phyloP scores from a whole-genome alignment of 2,888 invertebrate genomes.

The Catocala nupta region DNA sequence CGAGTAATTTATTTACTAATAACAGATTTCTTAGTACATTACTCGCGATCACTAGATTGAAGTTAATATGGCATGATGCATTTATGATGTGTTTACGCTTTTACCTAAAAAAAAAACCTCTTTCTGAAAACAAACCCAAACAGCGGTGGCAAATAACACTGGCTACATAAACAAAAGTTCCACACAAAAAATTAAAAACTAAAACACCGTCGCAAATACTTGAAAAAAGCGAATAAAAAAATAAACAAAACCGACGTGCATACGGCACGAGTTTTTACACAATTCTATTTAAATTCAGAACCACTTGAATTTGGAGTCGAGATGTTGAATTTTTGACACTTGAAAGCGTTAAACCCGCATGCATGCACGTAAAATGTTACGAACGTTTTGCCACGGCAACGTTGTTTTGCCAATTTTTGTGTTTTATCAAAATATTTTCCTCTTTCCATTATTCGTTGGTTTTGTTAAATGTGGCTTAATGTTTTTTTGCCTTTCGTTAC shows the following conservation, averaged over 20 bases:
- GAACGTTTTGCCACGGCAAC: conserved; percentile 28
- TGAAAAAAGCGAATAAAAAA: conserved; percentile 8
- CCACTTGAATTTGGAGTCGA: conserved; percentile 41
- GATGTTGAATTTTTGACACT: conserved; percentile 49
- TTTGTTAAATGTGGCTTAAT: conserved; percentile 17
- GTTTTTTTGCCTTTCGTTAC: neutral
- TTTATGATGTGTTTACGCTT: no score
- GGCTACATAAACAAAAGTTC: conserved; percentile 9
- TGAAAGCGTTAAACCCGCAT: conserved; percentile 32
- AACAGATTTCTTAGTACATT: no score
- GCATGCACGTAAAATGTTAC: conserved; percentile 27
- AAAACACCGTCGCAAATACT: neutral
- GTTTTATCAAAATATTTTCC: conserved; percentile 36
- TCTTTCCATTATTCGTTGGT: conserved; percentile 16
- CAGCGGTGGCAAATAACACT: conserved; percentile 12
- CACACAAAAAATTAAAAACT: conserved; percentile 13
- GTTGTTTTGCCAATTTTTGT: conserved; percentile 28
- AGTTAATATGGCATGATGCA: no score
- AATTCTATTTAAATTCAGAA: conserved; percentile 48
- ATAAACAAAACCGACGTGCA: conserved; percentile 16
- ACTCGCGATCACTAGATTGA: no score
- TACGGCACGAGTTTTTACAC: conserved; percentile 22
- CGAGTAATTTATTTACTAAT: no score
- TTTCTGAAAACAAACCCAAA: conserved; percentile 2
- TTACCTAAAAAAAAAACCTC: no score